A percentile compares a stretch with the other conserved stretches of the same genome.
phyloP scores from a whole-genome alignment of 2,888 invertebrate genomes.

The Gari tellinella region DNA sequence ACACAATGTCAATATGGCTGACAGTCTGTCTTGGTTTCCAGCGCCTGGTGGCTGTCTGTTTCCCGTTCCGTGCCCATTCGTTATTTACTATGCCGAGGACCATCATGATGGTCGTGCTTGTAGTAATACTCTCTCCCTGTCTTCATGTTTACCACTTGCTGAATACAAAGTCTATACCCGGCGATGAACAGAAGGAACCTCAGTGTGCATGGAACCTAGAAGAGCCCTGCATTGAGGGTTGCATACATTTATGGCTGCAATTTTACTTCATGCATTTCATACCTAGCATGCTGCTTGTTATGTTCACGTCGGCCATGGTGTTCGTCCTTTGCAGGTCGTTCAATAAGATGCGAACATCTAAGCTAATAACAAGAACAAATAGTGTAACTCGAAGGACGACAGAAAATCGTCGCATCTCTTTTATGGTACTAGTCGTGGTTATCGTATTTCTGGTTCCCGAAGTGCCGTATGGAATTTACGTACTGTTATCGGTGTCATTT shows the following conservation, averaged over 20 bases:
- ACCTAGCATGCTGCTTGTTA: conserved; percentile 42
- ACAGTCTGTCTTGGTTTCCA: conserved; percentile 55
- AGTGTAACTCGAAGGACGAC: conserved; percentile 12
- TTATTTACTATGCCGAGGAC: conserved; percentile 33
- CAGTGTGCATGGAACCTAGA: conserved; percentile 23
- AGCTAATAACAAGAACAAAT: conserved; percentile 16
- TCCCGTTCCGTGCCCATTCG: conserved; percentile 33
- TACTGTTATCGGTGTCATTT: conserved; percentile 13
- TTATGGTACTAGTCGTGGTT: conserved; percentile 51
- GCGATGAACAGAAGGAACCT: not conserved
- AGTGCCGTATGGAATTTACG: conserved; percentile 55
- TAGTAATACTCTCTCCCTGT: conserved; percentile 17
- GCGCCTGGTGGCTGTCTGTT: conserved; percentile 47
- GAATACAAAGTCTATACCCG: conserved; percentile 21
- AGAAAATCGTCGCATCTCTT: conserved; percentile 43
- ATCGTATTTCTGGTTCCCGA: conserved; percentile 57
- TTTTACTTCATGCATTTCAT: conserved; percentile 32
- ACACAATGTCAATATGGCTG: conserved; percentile 58
- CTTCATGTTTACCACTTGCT: conserved; percentile 34
- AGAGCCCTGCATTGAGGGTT: conserved; percentile 19
- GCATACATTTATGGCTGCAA: conserved; percentile 26
- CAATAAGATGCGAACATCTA: not conserved
- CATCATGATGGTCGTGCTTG: conserved; percentile 10
- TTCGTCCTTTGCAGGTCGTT: conserved; percentile 8
- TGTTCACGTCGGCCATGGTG: conserved; percentile 45